phyloP scores from a whole-genome alignment of 2,797 vertebrate species.

The Dromococcyx pavoninus region DNA sequence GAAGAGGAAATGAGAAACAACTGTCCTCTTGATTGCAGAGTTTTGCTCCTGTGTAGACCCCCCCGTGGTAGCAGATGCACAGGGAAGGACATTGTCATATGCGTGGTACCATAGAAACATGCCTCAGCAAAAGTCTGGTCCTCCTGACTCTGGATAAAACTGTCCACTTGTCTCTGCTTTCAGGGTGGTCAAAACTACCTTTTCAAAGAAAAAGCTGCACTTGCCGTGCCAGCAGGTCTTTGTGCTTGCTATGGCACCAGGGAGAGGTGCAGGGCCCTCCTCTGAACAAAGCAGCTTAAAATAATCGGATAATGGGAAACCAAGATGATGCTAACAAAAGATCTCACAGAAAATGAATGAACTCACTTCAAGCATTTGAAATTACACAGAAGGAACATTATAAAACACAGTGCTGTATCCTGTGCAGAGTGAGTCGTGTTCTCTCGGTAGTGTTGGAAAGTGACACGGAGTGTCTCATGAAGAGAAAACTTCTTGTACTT shows the following conservation, averaged over 20 bases:
- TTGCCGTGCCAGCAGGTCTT: neutral
- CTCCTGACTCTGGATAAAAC: neutral
- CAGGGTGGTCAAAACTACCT: neutral
- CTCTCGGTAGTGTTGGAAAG: neutral
- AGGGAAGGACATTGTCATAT: neutral
- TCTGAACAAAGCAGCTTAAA: neutral
- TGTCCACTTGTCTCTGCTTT: neutral
- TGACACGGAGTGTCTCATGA: neutral
- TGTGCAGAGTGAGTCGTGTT: neutral
- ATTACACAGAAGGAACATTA: neutral
- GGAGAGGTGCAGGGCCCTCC: neutral
- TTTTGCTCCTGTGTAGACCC: accelerated
- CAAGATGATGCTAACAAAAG: neutral
- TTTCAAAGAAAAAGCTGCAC: neutral
- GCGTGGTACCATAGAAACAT: accelerated
- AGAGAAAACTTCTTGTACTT: neutral
- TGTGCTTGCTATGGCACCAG: neutral
- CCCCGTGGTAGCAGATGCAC: accelerated
- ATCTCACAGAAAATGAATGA: neutral
- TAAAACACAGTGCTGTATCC: neutral
- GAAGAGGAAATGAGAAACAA: accelerated
- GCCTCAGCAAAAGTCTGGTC: neutral
- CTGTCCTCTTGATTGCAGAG: neutral
- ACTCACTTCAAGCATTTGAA: neutral
- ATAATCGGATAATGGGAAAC: neutral